Evolutionary conservation across 2,888 invertebrate genomes (phyloP).

Genomic region (Hydraecia micacea): DNA sequence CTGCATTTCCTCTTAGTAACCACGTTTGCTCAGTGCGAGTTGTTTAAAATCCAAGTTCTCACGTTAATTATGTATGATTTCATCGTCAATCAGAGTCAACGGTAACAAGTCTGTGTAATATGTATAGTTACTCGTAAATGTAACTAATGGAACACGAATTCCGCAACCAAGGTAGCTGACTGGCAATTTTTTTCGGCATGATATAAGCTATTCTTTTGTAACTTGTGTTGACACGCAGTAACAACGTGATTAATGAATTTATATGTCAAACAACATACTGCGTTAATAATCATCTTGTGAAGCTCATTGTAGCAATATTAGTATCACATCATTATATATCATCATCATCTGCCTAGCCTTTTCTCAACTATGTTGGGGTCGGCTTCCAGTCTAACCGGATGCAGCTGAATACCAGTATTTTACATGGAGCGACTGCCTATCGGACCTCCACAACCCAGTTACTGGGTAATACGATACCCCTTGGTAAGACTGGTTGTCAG

Average conservation of each 20-base stretch:
- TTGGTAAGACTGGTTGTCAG: no score
- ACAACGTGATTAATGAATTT: constrained; percentile 19
- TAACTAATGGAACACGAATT: constrained; percentile 2
- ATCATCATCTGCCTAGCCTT: no score
- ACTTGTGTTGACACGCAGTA: constrained; percentile 3
- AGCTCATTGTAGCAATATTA: background rate
- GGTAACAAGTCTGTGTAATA: background rate
- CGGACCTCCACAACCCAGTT: no score
- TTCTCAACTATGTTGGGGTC: no score
- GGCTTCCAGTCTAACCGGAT: no score
- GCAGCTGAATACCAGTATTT: no score
- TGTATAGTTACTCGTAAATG: background rate
- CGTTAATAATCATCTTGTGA: constrained; percentile 3
- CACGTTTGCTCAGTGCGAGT: background rate
- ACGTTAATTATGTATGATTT: background rate
- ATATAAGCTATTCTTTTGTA: constrained; percentile 14
- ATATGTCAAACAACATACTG: constrained; percentile 1
- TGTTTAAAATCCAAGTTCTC: background rate
- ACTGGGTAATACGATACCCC: no score
- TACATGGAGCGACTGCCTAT: no score
- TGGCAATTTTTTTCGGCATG: background rate
- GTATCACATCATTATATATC: no score
- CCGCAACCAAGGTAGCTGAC: background rate
- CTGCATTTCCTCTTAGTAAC: no score
- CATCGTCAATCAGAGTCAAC: background rate